phyloP scores from a whole-genome alignment of 2,113 vertebrate species.

The Pipa parva region DNA sequence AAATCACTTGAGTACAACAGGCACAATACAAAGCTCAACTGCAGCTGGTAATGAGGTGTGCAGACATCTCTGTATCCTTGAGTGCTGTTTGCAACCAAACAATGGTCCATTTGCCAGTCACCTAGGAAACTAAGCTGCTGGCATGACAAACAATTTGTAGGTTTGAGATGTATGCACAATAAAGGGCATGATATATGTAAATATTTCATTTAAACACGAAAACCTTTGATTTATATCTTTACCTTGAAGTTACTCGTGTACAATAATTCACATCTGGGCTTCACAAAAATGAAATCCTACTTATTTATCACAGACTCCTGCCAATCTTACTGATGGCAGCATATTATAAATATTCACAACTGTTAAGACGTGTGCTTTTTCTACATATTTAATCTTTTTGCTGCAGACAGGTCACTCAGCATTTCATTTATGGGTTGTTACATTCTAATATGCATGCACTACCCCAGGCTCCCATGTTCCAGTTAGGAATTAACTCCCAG shows the following conservation, averaged over 20 bases:
- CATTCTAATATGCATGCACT: too few relatives aligned
- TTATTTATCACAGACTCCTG: too few relatives aligned
- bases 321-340: too few relatives aligned
- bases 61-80: not conserved
- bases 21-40: not conserved
- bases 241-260: not conserved
- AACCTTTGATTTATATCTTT: not conserved
- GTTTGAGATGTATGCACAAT: slow-evolving; percentile 11
- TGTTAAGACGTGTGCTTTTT: too few relatives aligned
- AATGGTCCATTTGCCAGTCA: slow-evolving; percentile 25
- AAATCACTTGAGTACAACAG: not conserved
- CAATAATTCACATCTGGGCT: not conserved
- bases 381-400: too few relatives aligned
- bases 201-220: slow-evolving; percentile 18
- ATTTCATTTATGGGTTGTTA: too few relatives aligned
- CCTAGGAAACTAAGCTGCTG: slow-evolving; percentile 27
- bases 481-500: too few relatives aligned
- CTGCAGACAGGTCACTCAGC: too few relatives aligned
- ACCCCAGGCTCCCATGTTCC: too few relatives aligned
- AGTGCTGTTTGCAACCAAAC: slow-evolving; percentile 10
- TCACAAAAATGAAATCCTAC: too few relatives aligned
- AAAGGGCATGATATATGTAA: slow-evolving; percentile 24
- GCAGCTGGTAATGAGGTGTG: not conserved
- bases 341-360: too few relatives aligned
- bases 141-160: slow-evolving; percentile 2